Base-by-base conservation (phyloP, 2,888 invertebrate genomes). In the Danaus chrysippus region DNA sequence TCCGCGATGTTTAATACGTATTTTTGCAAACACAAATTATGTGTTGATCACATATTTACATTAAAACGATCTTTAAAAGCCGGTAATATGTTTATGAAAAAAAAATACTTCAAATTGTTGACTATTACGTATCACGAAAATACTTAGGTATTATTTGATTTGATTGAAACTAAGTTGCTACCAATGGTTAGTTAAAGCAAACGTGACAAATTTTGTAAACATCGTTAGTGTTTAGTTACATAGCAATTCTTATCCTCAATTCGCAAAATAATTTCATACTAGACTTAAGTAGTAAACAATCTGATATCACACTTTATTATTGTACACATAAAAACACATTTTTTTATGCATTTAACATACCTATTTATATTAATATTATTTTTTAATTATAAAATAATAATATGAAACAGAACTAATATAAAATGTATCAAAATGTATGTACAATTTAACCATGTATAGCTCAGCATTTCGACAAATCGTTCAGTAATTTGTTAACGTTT, bases 151-250 rank as follows among this genome's bases (percentile, higher is more conserved):
- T 76, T 34, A 34, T 34, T 34, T 34, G 23, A 75, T 74, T 73
- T 63, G 70, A 69, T 69, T 69, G 71, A 74, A 73, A 70, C 69
- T 75, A 71, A 71, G 74, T 74, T 70, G 71, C 72, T 76, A 76
- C 10, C 13, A n/a, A n/a, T 73, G 69, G 75, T 71, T 76, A 71
- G 72, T 76, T 23, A 63, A 73, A 74, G 71, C 75, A 78, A 77
- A 83, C 84, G 84, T 85, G 85, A 84, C 82, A 79, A 78, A 83
- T 84, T 76, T 79, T 74, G 84, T 85, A 86, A 86, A 86, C 85
- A 86, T 83, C 74, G 79, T 82, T 82, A 81, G 77, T 68, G 74
- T 75, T 77, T 79, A 69, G 76, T 82, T 81, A 79, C 74, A 78
- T 6, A 17, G 10, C 10, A 49, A 74, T 75, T 76, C 64, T 71